Evolutionary conservation across 2,888 invertebrate genomes (phyloP), one percentile per base, ranked within the genome.

Genomic region (Philonicus albiceps): DNA sequence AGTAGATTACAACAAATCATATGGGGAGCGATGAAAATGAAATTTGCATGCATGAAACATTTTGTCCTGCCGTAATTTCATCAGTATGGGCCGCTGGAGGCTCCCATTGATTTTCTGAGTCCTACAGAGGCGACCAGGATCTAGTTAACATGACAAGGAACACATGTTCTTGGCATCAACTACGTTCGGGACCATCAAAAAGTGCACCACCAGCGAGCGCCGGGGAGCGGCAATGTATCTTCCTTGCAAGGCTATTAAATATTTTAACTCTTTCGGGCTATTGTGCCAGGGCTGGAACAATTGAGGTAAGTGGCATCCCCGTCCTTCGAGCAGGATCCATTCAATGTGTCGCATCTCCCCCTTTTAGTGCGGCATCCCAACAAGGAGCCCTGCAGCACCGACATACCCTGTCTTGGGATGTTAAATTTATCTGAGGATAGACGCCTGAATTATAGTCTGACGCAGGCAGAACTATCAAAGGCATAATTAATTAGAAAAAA

Each of bases 1-100:
- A 80, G 27, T 80, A 53, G n/a, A 80, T 49, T 80, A 80, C 80
- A 80, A 80, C 53, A 80, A 80, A 80, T 80, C 80, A 53, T n/a
- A n/a, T 30, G 53, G 30, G 2, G 53, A 27, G 30, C 43, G 80
- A 80, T 53, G 80, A 80, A 80, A 53, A 80, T 49, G 22, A 49
- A 53, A 80, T 80, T 80, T 80, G 27, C 80, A 53, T 80, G 31
- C 43, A 53, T 53, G 49, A 53, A 80, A 80, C 53, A 80, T 7
- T 80, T 78, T 19, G 76, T 13, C 27, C 80, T 5, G 53, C 30
- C 30, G 49, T 80, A 80, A 49, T 53, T 49, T n/a, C 30, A 2
- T 40, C 76, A 76, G 22, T 43, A 64, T 27, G 64, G 64, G 11
- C 11, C 22, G 16, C 6, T 19, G 27, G 64, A 27, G 43, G 19